A percentile compares a stretch with the other conserved stretches of the same genome.
Conservation (phyloP, 2,888 invertebrate genomes). For the Bedellia somnulentella region DNA sequence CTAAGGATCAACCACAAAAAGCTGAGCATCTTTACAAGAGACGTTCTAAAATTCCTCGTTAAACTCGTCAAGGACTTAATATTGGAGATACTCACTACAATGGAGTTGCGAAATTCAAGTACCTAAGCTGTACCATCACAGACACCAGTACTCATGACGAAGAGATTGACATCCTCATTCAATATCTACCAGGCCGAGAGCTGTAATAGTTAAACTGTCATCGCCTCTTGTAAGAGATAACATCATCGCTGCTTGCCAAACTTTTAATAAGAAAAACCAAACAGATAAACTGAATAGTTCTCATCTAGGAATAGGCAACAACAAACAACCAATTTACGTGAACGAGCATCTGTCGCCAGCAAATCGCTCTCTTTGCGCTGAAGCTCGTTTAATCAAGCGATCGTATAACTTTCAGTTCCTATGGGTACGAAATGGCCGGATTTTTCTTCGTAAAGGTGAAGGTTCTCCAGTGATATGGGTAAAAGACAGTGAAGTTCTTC, state of each 20-base stretch:
- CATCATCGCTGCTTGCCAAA: not conserved
- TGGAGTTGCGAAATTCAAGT: too few species aligned
- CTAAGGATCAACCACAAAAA: too few species aligned
- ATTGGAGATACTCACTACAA: too few species aligned
- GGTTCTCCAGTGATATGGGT: constrained; percentile 5
- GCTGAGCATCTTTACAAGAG: too few species aligned
- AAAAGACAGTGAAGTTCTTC: constrained; percentile 6
- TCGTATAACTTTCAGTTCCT: constrained; percentile 13
- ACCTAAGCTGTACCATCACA: too few species aligned
- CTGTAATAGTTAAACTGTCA: not conserved
- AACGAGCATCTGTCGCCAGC: constrained; percentile 13
- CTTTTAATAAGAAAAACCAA: not conserved
- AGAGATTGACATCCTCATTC: too few species aligned
- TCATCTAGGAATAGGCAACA: constrained; percentile 11
- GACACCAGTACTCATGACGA: too few species aligned
- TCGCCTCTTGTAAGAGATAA: not conserved
- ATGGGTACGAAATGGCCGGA: constrained; percentile 14
- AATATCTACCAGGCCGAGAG: not conserved
- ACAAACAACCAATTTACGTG: constrained; percentile 11
- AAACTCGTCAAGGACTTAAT: too few species aligned
- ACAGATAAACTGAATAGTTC: constrained; percentile 6
- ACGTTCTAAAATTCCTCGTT: too few species aligned
- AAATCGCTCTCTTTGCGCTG: constrained; percentile 14
- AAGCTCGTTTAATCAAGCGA: constrained; percentile 11
- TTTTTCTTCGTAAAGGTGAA: constrained; percentile 10